These are phyloP conservation scores for Dolichallabes microphthalmus DNA, from an alignment of 2,113 vertebrate species.

Conservation along the genomic window DNA sequence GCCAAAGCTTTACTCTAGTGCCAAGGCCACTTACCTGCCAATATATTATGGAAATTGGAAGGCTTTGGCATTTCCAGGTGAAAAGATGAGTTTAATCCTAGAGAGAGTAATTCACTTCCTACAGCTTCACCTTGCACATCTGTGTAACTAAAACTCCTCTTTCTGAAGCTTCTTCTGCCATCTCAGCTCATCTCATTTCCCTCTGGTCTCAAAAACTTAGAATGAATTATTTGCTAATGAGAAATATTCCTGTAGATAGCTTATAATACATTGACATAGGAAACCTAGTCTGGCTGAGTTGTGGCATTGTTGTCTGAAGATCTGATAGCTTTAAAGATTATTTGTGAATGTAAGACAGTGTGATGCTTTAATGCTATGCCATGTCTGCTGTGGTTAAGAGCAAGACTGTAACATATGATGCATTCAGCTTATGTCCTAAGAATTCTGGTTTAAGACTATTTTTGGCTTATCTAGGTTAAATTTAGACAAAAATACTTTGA, in stretches of 20 bases:
- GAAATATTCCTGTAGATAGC: neutral
- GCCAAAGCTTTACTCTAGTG: constrained; percentile 33
- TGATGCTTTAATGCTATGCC: neutral
- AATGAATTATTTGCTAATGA: constrained; percentile 2
- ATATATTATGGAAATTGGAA: constrained; percentile 43
- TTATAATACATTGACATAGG: neutral
- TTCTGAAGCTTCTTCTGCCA: neutral
- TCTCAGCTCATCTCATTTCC: constrained; percentile 1
- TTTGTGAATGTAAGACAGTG: constrained; percentile 14
- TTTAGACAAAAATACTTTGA: constrained; percentile 19
- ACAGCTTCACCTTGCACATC: neutral
- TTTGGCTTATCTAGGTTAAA: neutral
- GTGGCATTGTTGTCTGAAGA: neutral
- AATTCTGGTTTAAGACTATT: constrained; percentile 32
- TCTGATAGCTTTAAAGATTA: neutral
- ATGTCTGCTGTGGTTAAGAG: constrained; percentile 38
- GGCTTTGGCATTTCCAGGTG: constrained; percentile 31
- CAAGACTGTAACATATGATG: constrained; percentile 48
- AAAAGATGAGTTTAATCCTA: constrained; percentile 34
- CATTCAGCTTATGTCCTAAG: constrained; percentile 34
- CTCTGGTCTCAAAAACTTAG: neutral
- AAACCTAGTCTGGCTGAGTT: constrained; percentile 13
- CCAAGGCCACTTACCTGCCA: constrained; percentile 29
- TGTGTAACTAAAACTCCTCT: neutral
- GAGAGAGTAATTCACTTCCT: constrained; percentile 22